Evolutionary conservation across 2,113 vertebrate genomes (phyloP).

Genomic region (Cichladusa arquata): DNA sequence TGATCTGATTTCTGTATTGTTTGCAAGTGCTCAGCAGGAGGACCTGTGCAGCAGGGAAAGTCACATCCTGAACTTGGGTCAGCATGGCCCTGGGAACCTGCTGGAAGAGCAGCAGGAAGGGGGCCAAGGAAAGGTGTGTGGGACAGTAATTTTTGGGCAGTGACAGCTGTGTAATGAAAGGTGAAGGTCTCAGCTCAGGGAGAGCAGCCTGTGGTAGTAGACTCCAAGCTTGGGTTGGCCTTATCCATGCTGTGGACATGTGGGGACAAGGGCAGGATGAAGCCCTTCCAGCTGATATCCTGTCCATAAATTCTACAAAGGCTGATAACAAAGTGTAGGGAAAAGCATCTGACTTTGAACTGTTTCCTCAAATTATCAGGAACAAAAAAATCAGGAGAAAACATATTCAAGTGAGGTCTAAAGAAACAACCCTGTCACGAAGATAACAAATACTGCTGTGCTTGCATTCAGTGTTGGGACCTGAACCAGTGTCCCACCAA

Average conservation of each 20-base stretch:
- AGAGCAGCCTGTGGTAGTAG: not conserved
- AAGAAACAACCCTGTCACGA: not conserved
- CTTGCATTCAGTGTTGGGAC: not conserved
- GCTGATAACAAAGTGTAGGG: not conserved
- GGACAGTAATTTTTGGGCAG: not conserved
- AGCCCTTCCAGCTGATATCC: not conserved
- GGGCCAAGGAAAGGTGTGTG: not conserved
- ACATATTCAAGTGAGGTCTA: not conserved
- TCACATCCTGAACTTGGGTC: not conserved
- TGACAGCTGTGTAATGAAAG: not conserved
- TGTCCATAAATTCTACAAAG: not conserved
- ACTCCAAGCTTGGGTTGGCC: not conserved
- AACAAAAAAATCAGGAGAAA: constrained; percentile 6
- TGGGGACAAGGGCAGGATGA: not conserved
- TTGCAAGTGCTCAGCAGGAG: not conserved
- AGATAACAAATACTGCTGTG: not conserved
- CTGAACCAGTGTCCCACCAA: not conserved
- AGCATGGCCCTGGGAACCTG: not conserved
- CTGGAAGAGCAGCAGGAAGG: not conserved
- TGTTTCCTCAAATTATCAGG: not conserved
- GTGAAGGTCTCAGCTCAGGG: not conserved
- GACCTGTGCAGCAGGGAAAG: not conserved
- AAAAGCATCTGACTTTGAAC: not conserved
- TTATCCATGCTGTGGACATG: not conserved
- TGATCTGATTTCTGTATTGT: not conserved